phyloP scores from a whole-genome alignment of 2,888 invertebrate species.

The Piscicola geometra region DNA sequence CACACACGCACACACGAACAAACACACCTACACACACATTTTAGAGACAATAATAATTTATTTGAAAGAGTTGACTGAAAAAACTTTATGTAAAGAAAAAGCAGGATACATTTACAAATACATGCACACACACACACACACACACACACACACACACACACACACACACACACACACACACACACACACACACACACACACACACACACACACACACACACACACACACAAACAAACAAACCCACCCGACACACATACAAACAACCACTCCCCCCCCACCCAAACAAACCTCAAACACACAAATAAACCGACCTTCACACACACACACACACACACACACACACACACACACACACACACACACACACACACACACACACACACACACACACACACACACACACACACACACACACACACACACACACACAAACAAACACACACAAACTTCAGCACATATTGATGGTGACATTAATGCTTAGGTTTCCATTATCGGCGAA shows the following conservation, averaged over 20 bases:
- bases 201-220: not conserved
- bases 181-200: conserved; percentile 18
- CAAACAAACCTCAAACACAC: conserved; percentile 16
- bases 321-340: too few species aligned
- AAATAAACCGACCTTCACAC: too few species aligned
- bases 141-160: conserved; percentile 15
- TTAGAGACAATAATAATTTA: too few species aligned
- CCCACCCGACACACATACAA: conserved; percentile 7
- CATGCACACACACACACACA: conserved; percentile 14
- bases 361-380: not conserved
- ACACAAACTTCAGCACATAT: conserved; percentile 46
- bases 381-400: conserved; percentile 4
- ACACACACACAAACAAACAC: conserved; percentile 27
- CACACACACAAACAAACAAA: conserved; percentile 6
- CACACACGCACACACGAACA: conserved; percentile 5
- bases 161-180: conserved; percentile 21
- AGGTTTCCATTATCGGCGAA: conserved; percentile 99
- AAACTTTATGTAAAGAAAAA: too few species aligned
- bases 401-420: conserved; percentile 11
- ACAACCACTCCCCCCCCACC: conserved; percentile 10
- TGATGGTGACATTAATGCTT: conserved; percentile 96
- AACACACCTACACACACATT: not conserved
- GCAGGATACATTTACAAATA: too few species aligned
- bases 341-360: too few species aligned
- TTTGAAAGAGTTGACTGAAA: too few species aligned